Percentiles rank a stretch among this genome's conserved stretches.
phyloP scores from a whole-genome alignment of 2,888 invertebrate species.

The Apamea sordens region DNA sequence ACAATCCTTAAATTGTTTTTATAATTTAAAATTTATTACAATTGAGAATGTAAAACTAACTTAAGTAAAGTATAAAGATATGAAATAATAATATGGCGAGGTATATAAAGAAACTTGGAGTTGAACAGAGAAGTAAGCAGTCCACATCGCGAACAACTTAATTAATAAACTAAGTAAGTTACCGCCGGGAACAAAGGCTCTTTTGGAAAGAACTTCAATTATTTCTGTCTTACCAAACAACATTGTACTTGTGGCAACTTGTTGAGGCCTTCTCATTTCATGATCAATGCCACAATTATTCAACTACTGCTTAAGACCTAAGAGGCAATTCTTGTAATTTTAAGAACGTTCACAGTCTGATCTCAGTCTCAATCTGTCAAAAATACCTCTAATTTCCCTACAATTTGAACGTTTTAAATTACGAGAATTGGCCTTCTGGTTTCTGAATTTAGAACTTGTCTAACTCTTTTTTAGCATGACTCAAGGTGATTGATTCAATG shows the following conservation, averaged over 20 bases:
- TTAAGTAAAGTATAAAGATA: not conserved
- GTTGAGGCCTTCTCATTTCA: conserved; percentile 28
- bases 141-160: conserved; percentile 57
- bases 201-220: conserved; percentile 61
- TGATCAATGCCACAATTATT: conserved; percentile 10
- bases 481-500: too few species aligned
- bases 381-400: too few species aligned
- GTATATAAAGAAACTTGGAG: conserved; percentile 25
- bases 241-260: conserved; percentile 39
- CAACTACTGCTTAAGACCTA: not conserved
- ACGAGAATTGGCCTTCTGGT: too few species aligned
- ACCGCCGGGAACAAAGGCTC: conserved; percentile 55
- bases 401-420: too few species aligned
- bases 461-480: not conserved
- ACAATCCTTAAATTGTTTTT: not conserved
- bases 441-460: not conserved
- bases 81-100: conserved; percentile 18
- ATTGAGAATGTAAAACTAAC: not conserved
- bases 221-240: conserved; percentile 53
- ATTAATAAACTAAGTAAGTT: conserved; percentile 66
- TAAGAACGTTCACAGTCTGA: too few species aligned
- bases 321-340: too few species aligned
- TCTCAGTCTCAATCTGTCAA: too few species aligned
- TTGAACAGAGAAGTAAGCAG: conserved; percentile 39
- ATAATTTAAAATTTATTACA: conserved; percentile 1